Evolutionary conservation across 2,797 vertebrate species (phyloP).

Genomic region (Melanotaenia nigrans): DNA sequence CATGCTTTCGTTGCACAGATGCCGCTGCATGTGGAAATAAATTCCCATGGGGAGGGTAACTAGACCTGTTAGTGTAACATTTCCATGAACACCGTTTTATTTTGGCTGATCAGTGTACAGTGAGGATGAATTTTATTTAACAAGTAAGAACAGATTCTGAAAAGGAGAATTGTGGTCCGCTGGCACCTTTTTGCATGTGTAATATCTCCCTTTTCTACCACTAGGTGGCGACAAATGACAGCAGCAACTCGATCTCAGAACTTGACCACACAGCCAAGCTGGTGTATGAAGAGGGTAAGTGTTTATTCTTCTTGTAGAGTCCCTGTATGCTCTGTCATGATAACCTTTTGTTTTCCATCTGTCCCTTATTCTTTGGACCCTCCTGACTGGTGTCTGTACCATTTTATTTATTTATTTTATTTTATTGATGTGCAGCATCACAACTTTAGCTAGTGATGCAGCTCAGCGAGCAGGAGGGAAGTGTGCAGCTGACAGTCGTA

Average conservation of each 20-base stretch:
- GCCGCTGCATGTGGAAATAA: not conserved
- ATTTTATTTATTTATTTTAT: too few species aligned
- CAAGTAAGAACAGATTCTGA: not conserved
- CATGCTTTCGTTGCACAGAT: too few species aligned
- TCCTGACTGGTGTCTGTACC: not conserved
- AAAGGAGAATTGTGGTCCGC: not conserved
- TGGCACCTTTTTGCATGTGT: not conserved
- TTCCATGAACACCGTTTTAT: not conserved
- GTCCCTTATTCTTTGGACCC: not conserved
- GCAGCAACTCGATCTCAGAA: constrained; percentile 67
- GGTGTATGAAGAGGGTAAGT: constrained; percentile 97
- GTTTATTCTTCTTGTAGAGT: not conserved
- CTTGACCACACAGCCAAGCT: constrained; percentile 90
- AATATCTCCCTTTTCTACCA: constrained; percentile 20
- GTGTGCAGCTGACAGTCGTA: not conserved
- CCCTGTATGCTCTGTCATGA: not conserved
- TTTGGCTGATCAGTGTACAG: not conserved
- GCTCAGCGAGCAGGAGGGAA: not conserved
- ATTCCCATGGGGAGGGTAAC: too few species aligned
- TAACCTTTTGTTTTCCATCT: not conserved
- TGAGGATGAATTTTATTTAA: not conserved
- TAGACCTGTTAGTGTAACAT: too few species aligned
- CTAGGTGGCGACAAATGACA: constrained; percentile 87
- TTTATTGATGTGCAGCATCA: too few species aligned
- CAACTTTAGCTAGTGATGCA: not conserved